phyloP scores from a whole-genome alignment of 2,797 vertebrate species.

The Brotogeris chrysoptera region DNA sequence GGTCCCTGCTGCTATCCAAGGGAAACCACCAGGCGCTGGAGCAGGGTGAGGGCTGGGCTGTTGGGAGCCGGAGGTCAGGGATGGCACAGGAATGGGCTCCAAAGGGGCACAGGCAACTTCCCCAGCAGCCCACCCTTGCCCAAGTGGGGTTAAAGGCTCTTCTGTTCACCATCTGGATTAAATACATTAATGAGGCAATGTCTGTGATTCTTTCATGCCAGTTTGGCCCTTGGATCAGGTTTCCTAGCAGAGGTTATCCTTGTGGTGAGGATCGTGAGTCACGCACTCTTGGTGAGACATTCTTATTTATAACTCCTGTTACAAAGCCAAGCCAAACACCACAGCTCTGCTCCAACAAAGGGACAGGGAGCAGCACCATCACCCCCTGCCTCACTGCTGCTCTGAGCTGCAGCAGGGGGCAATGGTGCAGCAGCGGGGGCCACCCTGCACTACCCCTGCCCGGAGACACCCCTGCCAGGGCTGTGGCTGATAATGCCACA shows the following conservation, averaged over 20 bases:
- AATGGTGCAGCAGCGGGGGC: not conserved
- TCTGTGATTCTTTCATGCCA: not conserved
- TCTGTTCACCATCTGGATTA: not conserved
- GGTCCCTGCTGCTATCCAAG: not conserved
- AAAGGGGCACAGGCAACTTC: not conserved
- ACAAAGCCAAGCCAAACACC: conserved; percentile 42
- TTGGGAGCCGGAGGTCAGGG: not conserved
- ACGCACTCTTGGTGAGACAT: conserved; percentile 21
- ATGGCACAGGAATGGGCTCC: not conserved
- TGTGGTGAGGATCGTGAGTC: conserved; percentile 44
- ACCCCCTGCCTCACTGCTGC: not conserved
- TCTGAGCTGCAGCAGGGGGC: not conserved
- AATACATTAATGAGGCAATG: not conserved
- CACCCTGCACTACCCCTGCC: not conserved
- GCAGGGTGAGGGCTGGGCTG: not conserved
- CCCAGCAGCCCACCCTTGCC: not conserved
- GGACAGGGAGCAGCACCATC: not conserved
- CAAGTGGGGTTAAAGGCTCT: not conserved
- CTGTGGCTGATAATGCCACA: not conserved
- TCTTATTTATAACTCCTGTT: conserved; percentile 52
- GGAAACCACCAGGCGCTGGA: not conserved
- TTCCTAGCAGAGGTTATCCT: conserved; percentile 46
- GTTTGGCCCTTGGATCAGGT: not conserved
- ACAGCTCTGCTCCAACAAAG: not conserved
- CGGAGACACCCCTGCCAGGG: not conserved